Percentiles rank a stretch among this genome's conserved stretches.
These are phyloP conservation scores for Rhabdophis nuchalis DNA, from an alignment of 2,797 vertebrate genomes.

Conservation along the genomic window DNA sequence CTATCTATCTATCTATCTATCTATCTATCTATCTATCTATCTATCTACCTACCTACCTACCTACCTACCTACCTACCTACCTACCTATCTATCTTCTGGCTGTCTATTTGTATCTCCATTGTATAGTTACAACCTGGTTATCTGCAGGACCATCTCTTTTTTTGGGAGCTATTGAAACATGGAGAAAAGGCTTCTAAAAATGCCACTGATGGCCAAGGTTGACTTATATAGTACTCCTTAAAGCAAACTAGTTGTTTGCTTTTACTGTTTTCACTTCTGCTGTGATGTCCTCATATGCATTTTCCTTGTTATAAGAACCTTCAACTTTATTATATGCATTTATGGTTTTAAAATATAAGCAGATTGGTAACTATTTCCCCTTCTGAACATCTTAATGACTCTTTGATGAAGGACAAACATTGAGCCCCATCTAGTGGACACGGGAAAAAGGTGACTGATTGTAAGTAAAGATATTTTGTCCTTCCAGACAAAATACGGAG, in stretches of 20 bases:
- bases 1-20: too few relatives aligned
- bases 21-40: too few relatives aligned
- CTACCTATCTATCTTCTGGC: too few relatives aligned
- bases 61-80: too few relatives aligned
- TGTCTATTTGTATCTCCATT: not conserved
- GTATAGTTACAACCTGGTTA: not conserved
- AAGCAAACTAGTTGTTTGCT: not conserved
- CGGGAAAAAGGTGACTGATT: not conserved
- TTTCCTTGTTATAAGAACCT: not conserved
- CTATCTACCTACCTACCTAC: too few relatives aligned
- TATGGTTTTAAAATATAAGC: not conserved
- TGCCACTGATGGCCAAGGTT: not conserved
- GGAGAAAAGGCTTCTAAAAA: not conserved
- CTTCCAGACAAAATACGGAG: not conserved
- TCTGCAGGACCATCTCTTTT: not conserved
- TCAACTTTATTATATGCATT: not conserved
- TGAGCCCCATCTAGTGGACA: conserved; percentile 73
- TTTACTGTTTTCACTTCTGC: not conserved
- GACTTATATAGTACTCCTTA: not conserved
- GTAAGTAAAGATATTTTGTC: not conserved
- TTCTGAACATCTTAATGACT: too few relatives aligned
- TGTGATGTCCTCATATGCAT: not conserved
- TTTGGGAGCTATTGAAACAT: not conserved
- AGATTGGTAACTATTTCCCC: not conserved
- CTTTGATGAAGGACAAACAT: conserved; percentile 4